phyloP scores from a whole-genome alignment of 2,888 invertebrate genomes.

The Rutpela maculata region DNA sequence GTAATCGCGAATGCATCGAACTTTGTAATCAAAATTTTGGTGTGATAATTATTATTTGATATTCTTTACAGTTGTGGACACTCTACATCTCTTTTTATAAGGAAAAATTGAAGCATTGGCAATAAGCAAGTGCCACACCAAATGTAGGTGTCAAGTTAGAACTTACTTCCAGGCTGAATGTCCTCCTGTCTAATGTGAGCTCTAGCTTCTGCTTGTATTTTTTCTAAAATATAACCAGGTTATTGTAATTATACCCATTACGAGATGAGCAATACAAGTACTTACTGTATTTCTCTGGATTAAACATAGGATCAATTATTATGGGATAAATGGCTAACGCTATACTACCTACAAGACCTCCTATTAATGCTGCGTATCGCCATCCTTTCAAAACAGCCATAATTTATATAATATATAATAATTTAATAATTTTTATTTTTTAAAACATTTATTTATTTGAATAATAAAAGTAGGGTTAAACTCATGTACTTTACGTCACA shows the following conservation, averaged over 20 bases:
- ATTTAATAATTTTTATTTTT: background rate
- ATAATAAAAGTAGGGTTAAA: background rate
- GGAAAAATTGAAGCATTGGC: no score
- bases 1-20: no score
- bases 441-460: background rate
- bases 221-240: constrained; percentile 67
- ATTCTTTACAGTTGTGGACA: no score
- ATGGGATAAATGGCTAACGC: constrained; percentile 78
- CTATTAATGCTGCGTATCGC: constrained; percentile 77
- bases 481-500: no score
- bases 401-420: background rate
- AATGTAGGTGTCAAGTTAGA: background rate
- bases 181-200: constrained; percentile 75
- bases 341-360: constrained; percentile 76
- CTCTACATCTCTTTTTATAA: no score
- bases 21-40: no score
- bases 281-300: constrained; percentile 79
- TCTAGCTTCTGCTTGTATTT: constrained; percentile 74
- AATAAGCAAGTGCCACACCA: no score
- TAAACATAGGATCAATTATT: constrained; percentile 78
- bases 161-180: constrained; percentile 78
- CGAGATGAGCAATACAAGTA: constrained; percentile 33
- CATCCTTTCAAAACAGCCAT: constrained; percentile 74
- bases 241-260: background rate
- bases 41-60: no score